Evolutionary conservation across 92 coral and sea anemone genomes (phyloP).

Genomic region (Siderastrea radians): DNA sequence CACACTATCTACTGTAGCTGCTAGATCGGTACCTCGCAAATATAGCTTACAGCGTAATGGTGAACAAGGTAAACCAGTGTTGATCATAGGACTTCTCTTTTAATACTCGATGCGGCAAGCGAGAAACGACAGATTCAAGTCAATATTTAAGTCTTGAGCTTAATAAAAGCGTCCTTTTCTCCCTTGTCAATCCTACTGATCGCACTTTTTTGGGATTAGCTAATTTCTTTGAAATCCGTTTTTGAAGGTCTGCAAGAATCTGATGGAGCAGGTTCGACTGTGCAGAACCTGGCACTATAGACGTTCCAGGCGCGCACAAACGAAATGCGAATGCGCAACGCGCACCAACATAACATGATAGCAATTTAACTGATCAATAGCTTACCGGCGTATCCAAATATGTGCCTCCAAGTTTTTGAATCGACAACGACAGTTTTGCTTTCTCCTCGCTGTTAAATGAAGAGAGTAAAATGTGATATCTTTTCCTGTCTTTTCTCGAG

Average conservation of each 20-base stretch:
- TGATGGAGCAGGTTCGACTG: no score
- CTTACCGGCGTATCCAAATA: conserved; percentile 91
- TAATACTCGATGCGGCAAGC: no score
- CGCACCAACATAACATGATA: background rate
- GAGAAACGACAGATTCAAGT: background rate
- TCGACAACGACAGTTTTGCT: conserved; percentile 63
- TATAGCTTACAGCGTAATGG: no score
- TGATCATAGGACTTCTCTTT: no score
- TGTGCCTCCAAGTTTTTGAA: conserved; percentile 88
- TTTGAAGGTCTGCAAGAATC: no score
- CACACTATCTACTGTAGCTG: no score
- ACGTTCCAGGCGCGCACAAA: background rate
- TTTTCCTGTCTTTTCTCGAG: conserved; percentile 48
- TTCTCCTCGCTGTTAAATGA: conserved; percentile 87
- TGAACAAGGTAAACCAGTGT: no score
- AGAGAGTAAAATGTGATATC: conserved; percentile 84
- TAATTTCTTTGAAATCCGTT: no score
- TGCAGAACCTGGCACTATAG: no score
- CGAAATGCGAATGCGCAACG: background rate
- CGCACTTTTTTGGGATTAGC: no score
- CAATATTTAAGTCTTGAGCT: background rate
- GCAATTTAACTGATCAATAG: background rate
- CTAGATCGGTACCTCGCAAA: no score
- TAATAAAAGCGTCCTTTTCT: background rate
- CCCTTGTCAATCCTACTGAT: background rate